Evolutionary conservation across 2,113 vertebrate species (phyloP).

Genomic region (Cyphomyrus plagiostoma): DNA sequence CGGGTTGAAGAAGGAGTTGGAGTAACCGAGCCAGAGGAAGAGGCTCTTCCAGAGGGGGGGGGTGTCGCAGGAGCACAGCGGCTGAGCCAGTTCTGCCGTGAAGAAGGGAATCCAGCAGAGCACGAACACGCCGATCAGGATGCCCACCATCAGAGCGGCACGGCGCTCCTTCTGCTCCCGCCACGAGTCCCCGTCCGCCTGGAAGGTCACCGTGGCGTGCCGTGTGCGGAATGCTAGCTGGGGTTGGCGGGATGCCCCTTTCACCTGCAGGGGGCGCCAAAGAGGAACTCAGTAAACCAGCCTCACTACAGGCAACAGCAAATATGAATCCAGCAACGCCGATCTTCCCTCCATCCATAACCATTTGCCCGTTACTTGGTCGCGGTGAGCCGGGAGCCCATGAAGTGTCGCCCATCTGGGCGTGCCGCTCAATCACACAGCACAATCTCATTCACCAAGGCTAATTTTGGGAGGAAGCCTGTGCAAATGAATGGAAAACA

Average conservation of each 20-base stretch:
- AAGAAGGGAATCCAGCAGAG: conserved; percentile 98
- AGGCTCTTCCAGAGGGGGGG: conserved; percentile 90
- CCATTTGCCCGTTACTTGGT: not conserved
- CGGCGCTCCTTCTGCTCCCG: conserved; percentile 88
- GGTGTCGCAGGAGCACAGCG: conserved; percentile 80
- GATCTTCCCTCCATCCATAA: not conserved
- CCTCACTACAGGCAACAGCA: not conserved
- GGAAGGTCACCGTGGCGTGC: conserved; percentile 79
- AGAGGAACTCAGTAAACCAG: not conserved
- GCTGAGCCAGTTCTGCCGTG: conserved; percentile 81
- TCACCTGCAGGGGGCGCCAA: conserved; percentile 59
- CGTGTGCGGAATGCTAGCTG: conserved; percentile 79
- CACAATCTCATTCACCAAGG: not conserved
- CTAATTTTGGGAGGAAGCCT: not conserved
- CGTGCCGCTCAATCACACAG: not conserved
- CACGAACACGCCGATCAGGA: conserved; percentile 88
- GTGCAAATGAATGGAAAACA: not conserved
- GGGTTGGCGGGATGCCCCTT: conserved; percentile 68
- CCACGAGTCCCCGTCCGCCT: conserved; percentile 82
- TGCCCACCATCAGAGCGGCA: conserved; percentile 89
- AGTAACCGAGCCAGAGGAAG: conserved; percentile 96
- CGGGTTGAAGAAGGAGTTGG: conserved; percentile 96
- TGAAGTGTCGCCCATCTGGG: not conserved
- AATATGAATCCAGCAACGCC: not conserved
- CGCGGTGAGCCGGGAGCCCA: not conserved